phyloP scores from a whole-genome alignment of 1,140 invertebrate genomes.

The Helicoverpa armigera region DNA sequence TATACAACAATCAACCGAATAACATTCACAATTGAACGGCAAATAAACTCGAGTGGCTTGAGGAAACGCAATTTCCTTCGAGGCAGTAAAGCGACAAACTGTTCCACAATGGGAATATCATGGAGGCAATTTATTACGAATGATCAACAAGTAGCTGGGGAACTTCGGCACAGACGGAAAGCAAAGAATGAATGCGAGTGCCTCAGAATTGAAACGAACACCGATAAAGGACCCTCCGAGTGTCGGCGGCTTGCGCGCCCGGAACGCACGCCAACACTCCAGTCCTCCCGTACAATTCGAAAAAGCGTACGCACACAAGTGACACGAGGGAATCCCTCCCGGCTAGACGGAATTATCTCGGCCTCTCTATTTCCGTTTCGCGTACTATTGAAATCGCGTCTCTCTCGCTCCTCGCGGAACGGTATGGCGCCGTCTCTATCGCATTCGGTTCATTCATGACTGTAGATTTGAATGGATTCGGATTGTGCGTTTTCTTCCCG shows the following conservation, averaged over 20 bases:
- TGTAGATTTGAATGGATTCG: constrained; percentile 82
- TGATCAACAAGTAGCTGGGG: constrained; percentile 86
- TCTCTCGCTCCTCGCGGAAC: constrained; percentile 62
- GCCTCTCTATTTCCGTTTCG: constrained; percentile 84
- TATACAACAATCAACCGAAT: constrained; percentile 43
- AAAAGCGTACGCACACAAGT: constrained; percentile 84
- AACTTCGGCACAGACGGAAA: constrained; percentile 71
- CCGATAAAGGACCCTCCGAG: constrained; percentile 66
- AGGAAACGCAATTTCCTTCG: constrained; percentile 84
- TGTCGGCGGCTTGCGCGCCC: constrained; percentile 51
- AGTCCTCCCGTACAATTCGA: constrained; percentile 75
- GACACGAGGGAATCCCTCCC: constrained; percentile 85
- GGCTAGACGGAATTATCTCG: constrained; percentile 86
- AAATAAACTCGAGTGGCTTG: constrained; percentile 80
- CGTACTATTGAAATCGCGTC: constrained; percentile 84
- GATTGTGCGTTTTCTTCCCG: constrained; percentile 69
- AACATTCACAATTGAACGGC: constrained; percentile 67
- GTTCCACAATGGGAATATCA: constrained; percentile 85
- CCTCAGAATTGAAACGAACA: constrained; percentile 60
- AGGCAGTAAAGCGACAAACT: constrained; percentile 85
- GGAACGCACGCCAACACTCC: constrained; percentile 76
- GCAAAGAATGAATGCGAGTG: constrained; percentile 75
- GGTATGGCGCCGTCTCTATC: constrained; percentile 74
- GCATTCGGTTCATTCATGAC: constrained; percentile 84
- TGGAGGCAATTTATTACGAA: constrained; percentile 85